Evolutionary conservation across 2,888 invertebrate genomes (phyloP).

Genomic region (Callyntrura guangdongensis): DNA sequence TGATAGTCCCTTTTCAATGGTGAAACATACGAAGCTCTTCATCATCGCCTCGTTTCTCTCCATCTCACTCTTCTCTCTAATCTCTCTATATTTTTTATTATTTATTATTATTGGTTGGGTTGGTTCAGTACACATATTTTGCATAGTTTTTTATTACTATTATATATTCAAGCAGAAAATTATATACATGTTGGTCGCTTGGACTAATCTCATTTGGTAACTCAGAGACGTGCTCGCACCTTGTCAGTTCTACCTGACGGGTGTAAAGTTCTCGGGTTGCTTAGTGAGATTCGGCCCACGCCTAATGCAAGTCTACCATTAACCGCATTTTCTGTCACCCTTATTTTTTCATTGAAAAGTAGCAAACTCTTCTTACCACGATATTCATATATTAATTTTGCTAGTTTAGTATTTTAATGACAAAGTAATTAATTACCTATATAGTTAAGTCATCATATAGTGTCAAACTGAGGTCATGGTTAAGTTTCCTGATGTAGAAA

Average conservation of each 20-base stretch:
- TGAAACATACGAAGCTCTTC: conserved; percentile 22
- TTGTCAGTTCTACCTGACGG: conserved; percentile 69
- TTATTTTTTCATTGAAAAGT: background rate
- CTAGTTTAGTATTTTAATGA: background rate
- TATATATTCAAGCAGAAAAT: conserved; percentile 33
- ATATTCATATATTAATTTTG: background rate
- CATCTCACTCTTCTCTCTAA: background rate
- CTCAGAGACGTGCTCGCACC: conserved; percentile 91
- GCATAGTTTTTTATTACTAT: conserved; percentile 47
- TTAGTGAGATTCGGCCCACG: conserved; percentile 85
- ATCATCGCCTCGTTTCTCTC: conserved; percentile 14
- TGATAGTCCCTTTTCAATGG: conserved; percentile 44
- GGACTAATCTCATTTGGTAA: conserved; percentile 99
- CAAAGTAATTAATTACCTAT: background rate
- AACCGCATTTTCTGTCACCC: conserved; percentile 60
- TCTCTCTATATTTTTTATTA: conserved; percentile 34
- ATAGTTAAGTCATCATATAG: background rate
- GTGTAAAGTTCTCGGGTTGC: conserved; percentile 84
- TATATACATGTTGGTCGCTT: conserved; percentile 83
- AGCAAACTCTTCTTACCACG: background rate
- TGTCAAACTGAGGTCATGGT: no score
- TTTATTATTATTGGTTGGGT: background rate
- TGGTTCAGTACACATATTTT: conserved; percentile 39
- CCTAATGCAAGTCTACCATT: conserved; percentile 84
- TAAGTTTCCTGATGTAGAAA: no score